Evolutionary conservation across 2,797 vertebrate genomes (phyloP).

Genomic region (Naso thynnoides): DNA sequence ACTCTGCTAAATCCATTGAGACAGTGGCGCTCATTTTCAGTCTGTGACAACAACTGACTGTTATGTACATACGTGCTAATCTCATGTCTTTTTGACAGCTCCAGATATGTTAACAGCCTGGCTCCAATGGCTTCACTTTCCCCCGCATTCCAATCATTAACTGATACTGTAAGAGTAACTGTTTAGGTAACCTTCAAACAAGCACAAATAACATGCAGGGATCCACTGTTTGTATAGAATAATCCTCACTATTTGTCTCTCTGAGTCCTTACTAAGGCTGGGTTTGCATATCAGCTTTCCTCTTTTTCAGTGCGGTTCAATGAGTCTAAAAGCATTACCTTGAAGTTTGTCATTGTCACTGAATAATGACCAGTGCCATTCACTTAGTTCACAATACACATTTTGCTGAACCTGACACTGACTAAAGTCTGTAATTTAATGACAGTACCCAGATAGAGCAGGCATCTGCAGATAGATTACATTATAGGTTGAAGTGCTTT

Average conservation of each 20-base stretch:
- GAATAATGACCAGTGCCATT: slow-evolving; percentile 24
- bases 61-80: slow-evolving; percentile 54
- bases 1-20: slow-evolving; percentile 37
- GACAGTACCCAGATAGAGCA: not conserved
- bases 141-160: slow-evolving; percentile 16
- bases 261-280: not conserved
- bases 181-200: not conserved
- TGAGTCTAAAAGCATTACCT: slow-evolving; percentile 26
- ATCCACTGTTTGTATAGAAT: not conserved
- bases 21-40: slow-evolving; percentile 31
- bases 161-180: slow-evolving; percentile 13
- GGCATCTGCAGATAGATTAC: not conserved
- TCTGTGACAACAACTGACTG: slow-evolving; percentile 37
- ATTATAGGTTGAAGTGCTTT: too few relatives aligned
- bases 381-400: slow-evolving; percentile 2
- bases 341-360: slow-evolving; percentile 21
- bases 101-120: slow-evolving; percentile 56
- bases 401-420: slow-evolving; percentile 1
- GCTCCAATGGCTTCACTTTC: slow-evolving; percentile 1
- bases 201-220: slow-evolving; percentile 1
- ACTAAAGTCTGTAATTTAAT: not conserved
- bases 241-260: not conserved
- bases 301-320: not conserved
- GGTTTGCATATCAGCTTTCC: not conserved
- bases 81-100: slow-evolving; percentile 42